A percentile compares a stretch with the other conserved stretches of the same genome.
Evolutionary conservation across 2,113 vertebrate species (phyloP).

Genomic region (Trogon surrucura): DNA sequence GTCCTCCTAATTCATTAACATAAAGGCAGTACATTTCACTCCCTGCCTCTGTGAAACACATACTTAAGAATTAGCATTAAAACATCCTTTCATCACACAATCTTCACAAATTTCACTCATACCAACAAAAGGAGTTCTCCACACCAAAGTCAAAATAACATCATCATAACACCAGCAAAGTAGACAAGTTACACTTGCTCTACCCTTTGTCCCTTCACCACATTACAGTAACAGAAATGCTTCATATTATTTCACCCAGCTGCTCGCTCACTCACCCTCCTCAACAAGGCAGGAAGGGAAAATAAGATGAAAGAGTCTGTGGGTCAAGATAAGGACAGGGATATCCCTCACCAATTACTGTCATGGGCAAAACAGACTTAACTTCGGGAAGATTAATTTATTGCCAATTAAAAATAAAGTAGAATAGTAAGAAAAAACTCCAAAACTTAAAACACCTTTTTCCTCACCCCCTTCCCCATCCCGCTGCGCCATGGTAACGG

Average conservation of each 20-base stretch:
- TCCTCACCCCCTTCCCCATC: background rate
- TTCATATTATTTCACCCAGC: background rate
- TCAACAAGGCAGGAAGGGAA: background rate
- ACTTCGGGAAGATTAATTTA: background rate
- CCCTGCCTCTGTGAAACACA: background rate
- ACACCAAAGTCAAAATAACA: background rate
- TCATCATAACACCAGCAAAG: background rate
- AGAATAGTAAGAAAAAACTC: background rate
- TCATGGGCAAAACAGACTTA: background rate
- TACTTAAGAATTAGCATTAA: background rate
- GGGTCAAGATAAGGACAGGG: background rate
- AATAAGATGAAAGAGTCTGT: background rate
- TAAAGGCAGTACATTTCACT: background rate
- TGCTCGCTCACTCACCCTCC: background rate
- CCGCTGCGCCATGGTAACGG: too few relatives aligned
- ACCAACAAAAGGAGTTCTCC: background rate
- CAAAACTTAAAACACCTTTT: background rate
- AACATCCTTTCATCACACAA: background rate
- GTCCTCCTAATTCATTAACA: background rate
- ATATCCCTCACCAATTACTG: accelerated
- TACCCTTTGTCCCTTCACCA: background rate
- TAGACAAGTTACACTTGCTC: background rate
- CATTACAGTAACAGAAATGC: background rate
- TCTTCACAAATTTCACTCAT: background rate
- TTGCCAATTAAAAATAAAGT: background rate